Percentiles rank a stretch among this genome's conserved stretches.
Conservation (phyloP, 2,888 invertebrate species). For the Parnassius glacialis region DNA sequence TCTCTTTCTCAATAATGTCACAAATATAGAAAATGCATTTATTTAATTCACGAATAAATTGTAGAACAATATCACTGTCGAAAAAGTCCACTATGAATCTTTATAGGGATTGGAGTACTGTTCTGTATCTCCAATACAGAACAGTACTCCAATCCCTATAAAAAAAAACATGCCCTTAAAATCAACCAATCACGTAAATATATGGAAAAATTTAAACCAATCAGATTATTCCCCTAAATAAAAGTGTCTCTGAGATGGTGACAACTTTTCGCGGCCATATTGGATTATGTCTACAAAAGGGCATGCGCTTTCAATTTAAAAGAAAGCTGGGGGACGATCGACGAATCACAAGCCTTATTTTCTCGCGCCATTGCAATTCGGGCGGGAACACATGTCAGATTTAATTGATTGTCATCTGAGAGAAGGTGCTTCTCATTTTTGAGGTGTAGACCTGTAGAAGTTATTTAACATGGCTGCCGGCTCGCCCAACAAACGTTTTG, state of each 20-base stretch:
- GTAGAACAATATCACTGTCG: no score
- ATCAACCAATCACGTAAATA: slow-evolving; percentile 12
- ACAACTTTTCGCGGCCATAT: slow-evolving; percentile 46
- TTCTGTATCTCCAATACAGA: no score
- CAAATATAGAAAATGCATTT: no score
- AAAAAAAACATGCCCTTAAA: neutral
- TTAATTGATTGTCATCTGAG: slow-evolving; percentile 40
- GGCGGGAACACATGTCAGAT: slow-evolving; percentile 54
- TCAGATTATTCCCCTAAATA: slow-evolving; percentile 26
- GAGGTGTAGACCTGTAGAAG: no score
- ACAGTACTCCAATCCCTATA: no score
- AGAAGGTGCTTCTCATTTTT: no score
- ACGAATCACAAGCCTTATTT: slow-evolving; percentile 54
- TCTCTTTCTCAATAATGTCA: no score
- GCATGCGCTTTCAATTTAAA: slow-evolving; percentile 47
- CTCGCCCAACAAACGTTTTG: no score
- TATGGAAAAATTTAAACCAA: slow-evolving; percentile 13
- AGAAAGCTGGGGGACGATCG: slow-evolving; percentile 48
- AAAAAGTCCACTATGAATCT: no score
- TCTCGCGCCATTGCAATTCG: slow-evolving; percentile 57
- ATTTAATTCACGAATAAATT: no score
- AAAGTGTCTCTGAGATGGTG: slow-evolving; percentile 30
- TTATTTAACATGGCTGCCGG: no score
- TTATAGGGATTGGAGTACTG: no score
- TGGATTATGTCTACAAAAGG: slow-evolving; percentile 46